Percentiles rank a stretch among this genome's conserved stretches.
These are phyloP conservation scores for Tetraneura akinire DNA, from an alignment of 1,140 invertebrate species.

Conservation along the genomic window DNA sequence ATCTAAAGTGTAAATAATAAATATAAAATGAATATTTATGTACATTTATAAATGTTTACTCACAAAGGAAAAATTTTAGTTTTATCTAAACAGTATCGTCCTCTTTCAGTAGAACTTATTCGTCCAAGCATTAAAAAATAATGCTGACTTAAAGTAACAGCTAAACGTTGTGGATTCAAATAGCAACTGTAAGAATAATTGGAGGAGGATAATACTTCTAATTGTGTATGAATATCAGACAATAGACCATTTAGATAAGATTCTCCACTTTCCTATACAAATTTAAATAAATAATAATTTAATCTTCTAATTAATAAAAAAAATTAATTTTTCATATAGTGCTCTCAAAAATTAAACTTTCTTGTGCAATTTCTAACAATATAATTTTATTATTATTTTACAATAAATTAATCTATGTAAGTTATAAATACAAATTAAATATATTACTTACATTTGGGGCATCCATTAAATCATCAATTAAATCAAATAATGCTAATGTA, in stretches of 20 bases:
- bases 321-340: too few species aligned
- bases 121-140: conserved; percentile 93
- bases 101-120: conserved; percentile 74
- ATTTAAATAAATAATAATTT: conserved; percentile 22
- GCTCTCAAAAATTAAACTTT: too few species aligned
- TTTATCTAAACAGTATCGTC: conserved; percentile 73
- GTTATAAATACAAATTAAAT: background rate
- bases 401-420: too few species aligned
- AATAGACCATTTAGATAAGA: conserved; percentile 68
- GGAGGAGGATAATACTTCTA: conserved; percentile 62
- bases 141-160: conserved; percentile 84
- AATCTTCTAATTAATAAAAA: too few species aligned
- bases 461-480: conserved; percentile 74
- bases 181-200: conserved; percentile 72
- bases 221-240: conserved; percentile 74
- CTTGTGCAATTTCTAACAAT: too few species aligned
- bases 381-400: too few species aligned
- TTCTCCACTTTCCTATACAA: conserved; percentile 41
- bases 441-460: conserved; percentile 56
- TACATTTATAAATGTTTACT: conserved; percentile 56
- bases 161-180: conserved; percentile 84
- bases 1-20: too few species aligned
- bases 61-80: conserved; percentile 76
- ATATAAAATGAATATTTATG: conserved; percentile 44
- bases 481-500: conserved; percentile 72